These are phyloP conservation scores for Agapornis roseicollis DNA, from an alignment of 2,113 vertebrate species.

Conservation along the genomic window DNA sequence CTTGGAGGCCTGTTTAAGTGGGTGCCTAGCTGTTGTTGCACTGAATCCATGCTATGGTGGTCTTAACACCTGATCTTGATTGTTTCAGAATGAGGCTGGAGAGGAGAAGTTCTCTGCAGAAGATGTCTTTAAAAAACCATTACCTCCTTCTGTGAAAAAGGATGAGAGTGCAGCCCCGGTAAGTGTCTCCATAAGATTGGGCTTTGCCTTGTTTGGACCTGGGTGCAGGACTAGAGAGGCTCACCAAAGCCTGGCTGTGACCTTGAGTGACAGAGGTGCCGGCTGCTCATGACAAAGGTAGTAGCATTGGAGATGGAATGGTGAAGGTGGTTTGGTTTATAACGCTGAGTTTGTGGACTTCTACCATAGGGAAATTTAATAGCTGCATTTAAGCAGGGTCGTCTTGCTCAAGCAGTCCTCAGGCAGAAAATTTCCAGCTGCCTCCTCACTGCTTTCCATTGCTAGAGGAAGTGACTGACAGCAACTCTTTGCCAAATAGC, in stretches of 20 bases:
- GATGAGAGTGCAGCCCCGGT: constrained; percentile 80
- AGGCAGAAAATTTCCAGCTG: neutral
- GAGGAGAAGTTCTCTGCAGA: constrained; percentile 76
- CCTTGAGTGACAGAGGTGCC: neutral
- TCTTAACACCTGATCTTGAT: neutral
- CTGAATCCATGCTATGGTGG: neutral
- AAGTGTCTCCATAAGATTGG: neutral
- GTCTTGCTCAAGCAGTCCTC: neutral
- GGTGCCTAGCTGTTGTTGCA: neutral
- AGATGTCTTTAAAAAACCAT: constrained; percentile 94
- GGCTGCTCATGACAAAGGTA: neutral
- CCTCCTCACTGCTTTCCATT: neutral
- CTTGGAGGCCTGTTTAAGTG: neutral
- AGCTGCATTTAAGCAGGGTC: neutral
- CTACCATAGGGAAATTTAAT: neutral
- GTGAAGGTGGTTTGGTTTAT: neutral
- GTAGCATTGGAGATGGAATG: neutral
- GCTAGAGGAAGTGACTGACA: neutral
- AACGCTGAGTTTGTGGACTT: neutral
- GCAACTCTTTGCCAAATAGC: neutral
- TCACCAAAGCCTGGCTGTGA: neutral
- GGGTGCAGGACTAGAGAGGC: neutral
- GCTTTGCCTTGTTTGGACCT: neutral
- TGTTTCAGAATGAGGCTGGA: constrained; percentile 71
- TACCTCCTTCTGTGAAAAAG: constrained; percentile 88